Base-by-base conservation (phyloP, 2,113 vertebrate genomes). In the Xiphorhynchus elegans region DNA sequence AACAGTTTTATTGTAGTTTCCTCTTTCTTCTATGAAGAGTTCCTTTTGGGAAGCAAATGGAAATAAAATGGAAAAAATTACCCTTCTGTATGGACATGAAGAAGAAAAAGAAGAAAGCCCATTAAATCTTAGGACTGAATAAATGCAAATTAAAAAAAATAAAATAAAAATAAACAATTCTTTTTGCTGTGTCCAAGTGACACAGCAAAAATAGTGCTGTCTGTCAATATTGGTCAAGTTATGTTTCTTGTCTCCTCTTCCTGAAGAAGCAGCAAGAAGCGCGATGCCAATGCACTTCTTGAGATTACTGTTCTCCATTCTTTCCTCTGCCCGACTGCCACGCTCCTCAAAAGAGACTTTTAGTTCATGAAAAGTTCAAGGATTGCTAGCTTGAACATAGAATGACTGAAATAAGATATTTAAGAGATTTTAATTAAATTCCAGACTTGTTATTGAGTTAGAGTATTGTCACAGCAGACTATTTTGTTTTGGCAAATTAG, bases 341-440 rank as follows among this genome's bases (percentile, higher is more conserved):
- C 33, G 18, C 24, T 84, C 56, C 59, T 95, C 1, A 6, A n/a
- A 68, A 84, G 80, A 84, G 4, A 3, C 18, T 60, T 87, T 19
- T 14, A 64, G 50, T 78, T 92, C 63, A 74, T 6, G 4, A 83
- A 50, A 88, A 70, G 63, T n/a, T 96, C 58, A 83, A 44, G 40
- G 35, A 56, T 55, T 79, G 25, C 37, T 69, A 74, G 9, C 16
- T 87, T 80, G 19, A 63, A 49, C 26, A 29, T 5, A 47, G 49
- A 60, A 87, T 39, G 49, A 70, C 47, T 46, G 47, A 88, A 95
- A 86, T n/a, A 77, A 62, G 72, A 85, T 6, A 70, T 84, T 93
- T 93, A 77, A 62, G 72, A 85, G 7, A 70, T 84, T 93, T 93
- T 78, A 91, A 91, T 89, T 84, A 90, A 80, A 93, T 77, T 95